Evolutionary conservation across 1,140 invertebrate genomes (phyloP).

Genomic region (Nymphalis io): DNA sequence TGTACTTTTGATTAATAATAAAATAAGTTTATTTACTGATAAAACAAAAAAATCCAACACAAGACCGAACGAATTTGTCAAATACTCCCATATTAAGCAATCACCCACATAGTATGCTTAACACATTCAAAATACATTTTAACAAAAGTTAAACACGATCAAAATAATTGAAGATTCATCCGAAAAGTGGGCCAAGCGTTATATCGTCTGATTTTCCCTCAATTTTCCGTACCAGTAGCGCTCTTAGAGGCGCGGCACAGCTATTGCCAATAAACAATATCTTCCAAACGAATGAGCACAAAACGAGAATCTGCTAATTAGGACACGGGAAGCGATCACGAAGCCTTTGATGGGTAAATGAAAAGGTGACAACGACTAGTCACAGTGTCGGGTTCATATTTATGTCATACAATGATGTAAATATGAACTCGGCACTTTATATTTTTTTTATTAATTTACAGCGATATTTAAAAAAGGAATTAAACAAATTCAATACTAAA

Average conservation of each 20-base stretch:
- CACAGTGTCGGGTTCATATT: conserved; percentile 33
- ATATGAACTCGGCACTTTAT: no score
- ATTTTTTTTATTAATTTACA: no score
- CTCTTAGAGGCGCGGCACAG: conserved; percentile 52
- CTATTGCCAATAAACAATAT: conserved; percentile 78
- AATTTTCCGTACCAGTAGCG: conserved; percentile 74
- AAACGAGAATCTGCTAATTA: conserved; percentile 76
- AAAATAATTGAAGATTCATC: conserved; percentile 58
- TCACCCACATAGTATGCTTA: not conserved
- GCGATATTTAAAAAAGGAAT: no score
- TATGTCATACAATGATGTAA: no score
- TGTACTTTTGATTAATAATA: no score
- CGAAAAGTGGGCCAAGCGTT: conserved; percentile 50
- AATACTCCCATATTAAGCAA: no score
- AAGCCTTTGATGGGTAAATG: conserved; percentile 73
- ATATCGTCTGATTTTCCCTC: conserved; percentile 64
- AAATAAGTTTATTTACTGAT: no score
- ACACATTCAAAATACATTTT: not conserved
- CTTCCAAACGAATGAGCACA: conserved; percentile 61
- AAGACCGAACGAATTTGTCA: no score
- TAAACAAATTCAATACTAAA: no score
- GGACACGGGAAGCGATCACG: conserved; percentile 71
- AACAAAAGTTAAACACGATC: conserved; percentile 31
- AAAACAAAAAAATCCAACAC: no score
- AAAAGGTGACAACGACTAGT: conserved; percentile 68